A percentile compares a stretch with the other conserved stretches of the same genome.
phyloP scores from a whole-genome alignment of 2,888 invertebrate genomes.

The Melangyna quadrimaculata region DNA sequence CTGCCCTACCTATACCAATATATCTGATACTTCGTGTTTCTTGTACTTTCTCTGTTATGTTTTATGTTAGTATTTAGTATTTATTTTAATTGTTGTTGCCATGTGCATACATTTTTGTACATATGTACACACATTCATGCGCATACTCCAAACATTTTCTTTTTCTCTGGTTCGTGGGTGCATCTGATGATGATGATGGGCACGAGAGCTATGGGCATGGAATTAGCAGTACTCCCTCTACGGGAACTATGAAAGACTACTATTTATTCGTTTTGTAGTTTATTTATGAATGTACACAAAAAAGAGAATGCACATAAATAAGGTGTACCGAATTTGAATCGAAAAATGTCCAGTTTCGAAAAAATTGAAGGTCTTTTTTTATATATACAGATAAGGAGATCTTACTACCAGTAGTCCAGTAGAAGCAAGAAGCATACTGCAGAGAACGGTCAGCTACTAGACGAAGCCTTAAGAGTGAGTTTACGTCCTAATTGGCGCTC shows the following conservation, averaged over 20 bases:
- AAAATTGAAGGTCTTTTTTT: neutral
- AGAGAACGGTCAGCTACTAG: too few species aligned
- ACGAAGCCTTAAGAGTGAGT: too few species aligned
- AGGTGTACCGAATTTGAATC: neutral
- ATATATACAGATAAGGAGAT: too few species aligned
- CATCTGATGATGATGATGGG: conserved; percentile 40
- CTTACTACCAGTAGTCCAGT: too few species aligned
- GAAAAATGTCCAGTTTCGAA: neutral
- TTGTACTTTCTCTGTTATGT: conserved; percentile 40
- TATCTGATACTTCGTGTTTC: conserved; percentile 6
- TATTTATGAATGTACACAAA: neutral
- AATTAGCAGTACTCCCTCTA: conserved; percentile 24
- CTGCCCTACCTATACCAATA: neutral
- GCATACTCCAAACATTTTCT: conserved; percentile 20
- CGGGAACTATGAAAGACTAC: neutral
- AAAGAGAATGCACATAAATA: neutral
- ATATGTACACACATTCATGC: conserved; percentile 50
- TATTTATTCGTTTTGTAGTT: conserved; percentile 3
- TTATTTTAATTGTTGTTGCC: conserved; percentile 59
- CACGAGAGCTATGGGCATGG: neutral
- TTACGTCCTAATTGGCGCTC: too few species aligned
- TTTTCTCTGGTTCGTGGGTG: conserved; percentile 15
- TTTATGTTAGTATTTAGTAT: conserved; percentile 55
- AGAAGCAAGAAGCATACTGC: too few species aligned
- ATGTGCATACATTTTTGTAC: conserved; percentile 1